Conservation (phyloP, 2,888 invertebrate species). For the Sarcophaga carnaria region DNA sequence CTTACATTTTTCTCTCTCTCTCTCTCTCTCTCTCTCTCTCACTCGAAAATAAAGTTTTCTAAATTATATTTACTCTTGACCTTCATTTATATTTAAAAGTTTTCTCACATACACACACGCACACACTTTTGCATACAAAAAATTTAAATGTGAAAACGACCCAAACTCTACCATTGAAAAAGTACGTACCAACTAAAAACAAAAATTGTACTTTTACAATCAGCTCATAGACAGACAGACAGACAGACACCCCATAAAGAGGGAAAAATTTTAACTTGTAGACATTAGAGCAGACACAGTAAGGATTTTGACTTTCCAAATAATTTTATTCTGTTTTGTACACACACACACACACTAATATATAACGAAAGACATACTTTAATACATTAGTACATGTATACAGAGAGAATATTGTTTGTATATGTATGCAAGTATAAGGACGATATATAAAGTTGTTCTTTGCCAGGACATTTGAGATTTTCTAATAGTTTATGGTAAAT, state of each 20-base stretch:
- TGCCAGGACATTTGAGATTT: conserved; percentile 44
- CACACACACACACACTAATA: not conserved
- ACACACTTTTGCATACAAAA: not conserved
- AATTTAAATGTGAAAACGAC: not conserved
- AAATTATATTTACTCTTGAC: conserved; percentile 59
- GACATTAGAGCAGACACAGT: conserved; percentile 60
- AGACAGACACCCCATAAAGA: conserved; percentile 16
- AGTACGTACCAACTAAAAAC: not conserved
- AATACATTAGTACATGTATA: not conserved
- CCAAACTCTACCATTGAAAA: not conserved
- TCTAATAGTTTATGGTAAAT: not conserved
- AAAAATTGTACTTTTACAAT: conserved; percentile 1
- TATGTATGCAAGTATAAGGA: not conserved
- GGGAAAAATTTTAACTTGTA: conserved; percentile 45
- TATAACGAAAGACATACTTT: not conserved
- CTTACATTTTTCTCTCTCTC: not conserved
- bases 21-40: not conserved
- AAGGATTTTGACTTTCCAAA: conserved; percentile 50
- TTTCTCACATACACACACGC: not conserved
- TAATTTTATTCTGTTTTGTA: conserved; percentile 9
- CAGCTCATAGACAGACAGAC: conserved; percentile 11
- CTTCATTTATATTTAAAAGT: conserved; percentile 52
- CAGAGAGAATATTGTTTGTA: not conserved
- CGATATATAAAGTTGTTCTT: conserved; percentile 29
- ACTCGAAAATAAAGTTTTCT: conserved; percentile 40